These are phyloP conservation scores for Isurus oxyrinchus DNA, from an alignment of 2,113 vertebrate species.

Conservation along the genomic window DNA sequence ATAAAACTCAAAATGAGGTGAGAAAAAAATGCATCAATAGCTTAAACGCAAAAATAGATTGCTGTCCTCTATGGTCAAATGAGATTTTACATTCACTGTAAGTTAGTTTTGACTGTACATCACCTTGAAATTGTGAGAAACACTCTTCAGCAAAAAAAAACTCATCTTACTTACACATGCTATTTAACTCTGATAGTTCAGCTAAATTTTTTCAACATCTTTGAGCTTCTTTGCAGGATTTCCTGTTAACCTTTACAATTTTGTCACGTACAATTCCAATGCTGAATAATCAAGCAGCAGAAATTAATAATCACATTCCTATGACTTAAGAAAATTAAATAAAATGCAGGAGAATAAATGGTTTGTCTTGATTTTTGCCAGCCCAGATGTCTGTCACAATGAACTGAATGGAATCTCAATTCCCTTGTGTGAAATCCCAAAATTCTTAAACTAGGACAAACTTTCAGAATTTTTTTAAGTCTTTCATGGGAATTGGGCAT, in stretches of 20 bases:
- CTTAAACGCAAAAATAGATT: neutral
- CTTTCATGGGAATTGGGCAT: neutral
- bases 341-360: neutral
- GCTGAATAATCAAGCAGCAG: neutral
- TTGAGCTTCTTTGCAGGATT: neutral
- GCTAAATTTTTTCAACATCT: neutral
- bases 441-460: neutral
- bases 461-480: neutral
- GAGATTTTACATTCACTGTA: neutral
- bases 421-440: neutral
- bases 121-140: neutral
- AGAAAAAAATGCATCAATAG: too few relatives aligned
- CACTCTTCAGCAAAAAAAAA: neutral
- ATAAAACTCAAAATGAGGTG: neutral
- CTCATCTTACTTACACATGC: neutral
- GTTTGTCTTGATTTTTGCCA: neutral
- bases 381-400: neutral
- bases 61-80: neutral
- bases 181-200: neutral
- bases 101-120: neutral
- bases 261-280: neutral
- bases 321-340: neutral
- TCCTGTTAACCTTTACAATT: neutral
- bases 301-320: neutral
- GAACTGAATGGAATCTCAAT: neutral